These are phyloP conservation scores for Acrossocheilus fasciatus DNA, from an alignment of 2,797 vertebrate genomes.

Conservation along the genomic window DNA sequence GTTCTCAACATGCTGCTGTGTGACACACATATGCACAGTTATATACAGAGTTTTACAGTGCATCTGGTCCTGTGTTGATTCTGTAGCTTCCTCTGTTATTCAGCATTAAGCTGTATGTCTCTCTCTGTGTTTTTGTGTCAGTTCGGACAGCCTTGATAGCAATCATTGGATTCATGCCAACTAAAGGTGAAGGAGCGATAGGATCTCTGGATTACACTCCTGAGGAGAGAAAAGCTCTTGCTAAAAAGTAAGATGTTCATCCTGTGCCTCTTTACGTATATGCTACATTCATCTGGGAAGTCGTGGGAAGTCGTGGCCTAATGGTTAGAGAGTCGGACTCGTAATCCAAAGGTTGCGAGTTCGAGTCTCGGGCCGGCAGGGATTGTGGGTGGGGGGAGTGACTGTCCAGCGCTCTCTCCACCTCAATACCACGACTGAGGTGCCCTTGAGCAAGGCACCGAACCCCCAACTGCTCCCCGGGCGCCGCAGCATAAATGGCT, in stretches of 20 bases:
- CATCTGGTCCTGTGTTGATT: background rate
- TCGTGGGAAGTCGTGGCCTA: too few species aligned
- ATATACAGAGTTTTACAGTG: background rate
- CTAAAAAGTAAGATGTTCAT: slow-evolving; percentile 90
- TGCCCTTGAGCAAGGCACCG: too few species aligned
- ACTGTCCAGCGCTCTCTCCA: too few species aligned
- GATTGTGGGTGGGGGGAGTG: too few species aligned
- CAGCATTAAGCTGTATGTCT: slow-evolving; percentile 12
- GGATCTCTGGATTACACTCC: slow-evolving; percentile 98
- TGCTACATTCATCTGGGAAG: background rate
- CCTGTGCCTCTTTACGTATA: slow-evolving; percentile 43
- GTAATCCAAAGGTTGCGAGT: too few species aligned
- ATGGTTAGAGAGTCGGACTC: too few species aligned
- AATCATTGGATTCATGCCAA: slow-evolving; percentile 99
- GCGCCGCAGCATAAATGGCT: too few species aligned
- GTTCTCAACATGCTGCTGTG: background rate
- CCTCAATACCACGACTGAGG: too few species aligned
- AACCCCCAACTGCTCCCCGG: too few species aligned
- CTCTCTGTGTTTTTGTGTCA: slow-evolving; percentile 69
- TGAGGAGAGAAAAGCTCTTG: slow-evolving; percentile 92
- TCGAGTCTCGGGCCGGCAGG: too few species aligned
- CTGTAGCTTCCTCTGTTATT: background rate
- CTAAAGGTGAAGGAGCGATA: slow-evolving; percentile 97
- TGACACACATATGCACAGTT: background rate
- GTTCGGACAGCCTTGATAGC: slow-evolving; percentile 96